phyloP scores from a whole-genome alignment of 2,113 vertebrate species.

The Rhineura floridana region DNA sequence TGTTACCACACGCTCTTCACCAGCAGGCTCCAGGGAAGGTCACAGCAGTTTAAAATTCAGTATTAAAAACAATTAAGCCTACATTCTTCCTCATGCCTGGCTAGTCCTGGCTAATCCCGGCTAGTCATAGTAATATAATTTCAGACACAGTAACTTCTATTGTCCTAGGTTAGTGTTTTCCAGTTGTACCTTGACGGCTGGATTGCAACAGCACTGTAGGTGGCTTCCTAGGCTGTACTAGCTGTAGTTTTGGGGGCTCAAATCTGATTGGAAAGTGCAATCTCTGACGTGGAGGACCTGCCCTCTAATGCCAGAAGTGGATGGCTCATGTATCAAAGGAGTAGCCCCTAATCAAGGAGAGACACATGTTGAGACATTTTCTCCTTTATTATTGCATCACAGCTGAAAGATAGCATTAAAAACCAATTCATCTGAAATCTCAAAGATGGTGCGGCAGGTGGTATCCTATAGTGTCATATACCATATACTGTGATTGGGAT shows the following conservation, averaged over 20 bases:
- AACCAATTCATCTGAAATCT: background rate
- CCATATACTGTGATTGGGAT: background rate
- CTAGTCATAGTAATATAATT: background rate
- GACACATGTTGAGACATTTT: background rate
- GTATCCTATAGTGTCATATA: background rate
- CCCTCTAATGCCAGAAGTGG: background rate
- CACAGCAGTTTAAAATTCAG: no score
- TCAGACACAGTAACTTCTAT: background rate
- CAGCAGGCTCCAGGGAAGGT: no score
- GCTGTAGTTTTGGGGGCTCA: background rate
- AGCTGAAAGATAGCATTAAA: background rate
- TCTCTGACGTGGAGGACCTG: background rate
- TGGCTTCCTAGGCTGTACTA: background rate
- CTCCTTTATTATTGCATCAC: background rate
- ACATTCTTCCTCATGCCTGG: background rate
- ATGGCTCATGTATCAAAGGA: background rate
- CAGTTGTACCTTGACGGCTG: background rate
- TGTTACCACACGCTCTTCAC: no score
- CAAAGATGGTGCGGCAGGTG: background rate
- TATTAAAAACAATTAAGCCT: background rate
- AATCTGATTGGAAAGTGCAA: background rate
- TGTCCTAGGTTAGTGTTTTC: background rate
- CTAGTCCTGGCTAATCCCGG: background rate
- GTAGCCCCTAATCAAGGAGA: background rate
- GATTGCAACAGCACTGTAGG: background rate